Evolutionary conservation across 2,888 invertebrate genomes (phyloP).

Genomic region (Glyphotaelius pellucidus): DNA sequence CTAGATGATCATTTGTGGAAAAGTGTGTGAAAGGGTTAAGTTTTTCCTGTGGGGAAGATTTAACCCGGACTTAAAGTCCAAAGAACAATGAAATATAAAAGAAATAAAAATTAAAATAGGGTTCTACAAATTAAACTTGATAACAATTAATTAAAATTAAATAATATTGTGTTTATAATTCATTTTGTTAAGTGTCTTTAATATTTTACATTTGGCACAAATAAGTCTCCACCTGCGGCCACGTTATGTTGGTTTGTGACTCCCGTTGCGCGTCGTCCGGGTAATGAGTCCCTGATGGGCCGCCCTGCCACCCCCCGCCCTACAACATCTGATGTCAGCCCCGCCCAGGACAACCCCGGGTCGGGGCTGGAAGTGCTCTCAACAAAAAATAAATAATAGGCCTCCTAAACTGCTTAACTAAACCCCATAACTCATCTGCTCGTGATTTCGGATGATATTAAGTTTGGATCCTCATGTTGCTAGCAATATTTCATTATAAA

Average conservation of each 20-base stretch:
- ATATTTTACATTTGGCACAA: neutral
- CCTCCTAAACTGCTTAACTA: conserved; percentile 16
- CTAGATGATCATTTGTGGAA: no score
- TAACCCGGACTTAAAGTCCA: no score
- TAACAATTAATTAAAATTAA: no score
- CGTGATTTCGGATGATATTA: conserved; percentile 35
- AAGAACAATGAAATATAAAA: no score
- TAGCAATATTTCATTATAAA: conserved; percentile 16
- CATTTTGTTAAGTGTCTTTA: neutral
- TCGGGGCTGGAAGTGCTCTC: conserved; percentile 15
- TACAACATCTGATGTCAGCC: neutral
- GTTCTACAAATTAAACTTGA: no score
- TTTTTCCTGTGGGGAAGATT: no score
- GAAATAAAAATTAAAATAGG: no score
- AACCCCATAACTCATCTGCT: conserved; percentile 29
- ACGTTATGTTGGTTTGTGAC: neutral
- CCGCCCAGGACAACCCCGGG: neutral
- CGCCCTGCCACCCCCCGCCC: neutral
- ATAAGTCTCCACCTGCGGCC: neutral
- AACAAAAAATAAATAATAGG: conserved; percentile 39
- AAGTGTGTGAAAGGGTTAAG: no score
- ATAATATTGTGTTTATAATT: no score
- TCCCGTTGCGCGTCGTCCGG: neutral
- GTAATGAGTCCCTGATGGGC: neutral
- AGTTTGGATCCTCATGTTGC: neutral